Evolutionary conservation across 2,888 invertebrate species (phyloP).

Genomic region (Drosophila multiciliata): DNA sequence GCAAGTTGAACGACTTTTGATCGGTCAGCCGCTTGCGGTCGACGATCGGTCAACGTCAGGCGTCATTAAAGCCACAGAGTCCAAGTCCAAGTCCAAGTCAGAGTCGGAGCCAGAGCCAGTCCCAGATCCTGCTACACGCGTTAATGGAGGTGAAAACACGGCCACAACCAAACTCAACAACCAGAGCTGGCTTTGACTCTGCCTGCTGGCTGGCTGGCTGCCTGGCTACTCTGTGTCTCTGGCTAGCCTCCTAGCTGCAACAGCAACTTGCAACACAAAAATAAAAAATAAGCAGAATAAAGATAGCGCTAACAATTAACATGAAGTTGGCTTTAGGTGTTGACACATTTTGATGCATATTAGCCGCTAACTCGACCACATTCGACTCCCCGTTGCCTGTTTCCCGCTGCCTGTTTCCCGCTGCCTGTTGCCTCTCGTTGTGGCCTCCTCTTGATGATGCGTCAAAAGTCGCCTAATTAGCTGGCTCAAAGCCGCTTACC

Average conservation of each 20-base stretch:
- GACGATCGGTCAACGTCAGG: constrained; percentile 83
- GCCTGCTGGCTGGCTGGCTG: neutral
- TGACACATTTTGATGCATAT: constrained; percentile 80
- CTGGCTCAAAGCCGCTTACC: constrained; percentile 74
- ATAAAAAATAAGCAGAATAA: constrained; percentile 4
- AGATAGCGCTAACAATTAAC: constrained; percentile 77
- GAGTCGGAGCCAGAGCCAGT: constrained; percentile 43
- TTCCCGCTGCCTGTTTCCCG: neutral
- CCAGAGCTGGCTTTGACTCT: constrained; percentile 1
- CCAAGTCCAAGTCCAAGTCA: neutral
- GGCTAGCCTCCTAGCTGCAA: constrained; percentile 14
- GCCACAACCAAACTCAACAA: constrained; percentile 32
- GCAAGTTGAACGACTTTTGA: constrained; percentile 82
- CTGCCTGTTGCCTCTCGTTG: neutral
- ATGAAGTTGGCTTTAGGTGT: constrained; percentile 70
- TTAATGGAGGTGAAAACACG: constrained; percentile 79
- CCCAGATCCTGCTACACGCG: constrained; percentile 72
- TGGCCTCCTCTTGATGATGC: constrained; percentile 52
- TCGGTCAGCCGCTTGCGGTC: constrained; percentile 80
- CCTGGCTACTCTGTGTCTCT: neutral
- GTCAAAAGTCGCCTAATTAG: constrained; percentile 76
- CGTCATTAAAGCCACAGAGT: constrained; percentile 71
- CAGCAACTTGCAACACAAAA: neutral
- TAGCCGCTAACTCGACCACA: constrained; percentile 55
- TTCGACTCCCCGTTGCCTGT: neutral